Percentiles rank a stretch among this genome's conserved stretches.
phyloP scores from a whole-genome alignment of 2,113 vertebrate species.

The Anser cygnoides region DNA sequence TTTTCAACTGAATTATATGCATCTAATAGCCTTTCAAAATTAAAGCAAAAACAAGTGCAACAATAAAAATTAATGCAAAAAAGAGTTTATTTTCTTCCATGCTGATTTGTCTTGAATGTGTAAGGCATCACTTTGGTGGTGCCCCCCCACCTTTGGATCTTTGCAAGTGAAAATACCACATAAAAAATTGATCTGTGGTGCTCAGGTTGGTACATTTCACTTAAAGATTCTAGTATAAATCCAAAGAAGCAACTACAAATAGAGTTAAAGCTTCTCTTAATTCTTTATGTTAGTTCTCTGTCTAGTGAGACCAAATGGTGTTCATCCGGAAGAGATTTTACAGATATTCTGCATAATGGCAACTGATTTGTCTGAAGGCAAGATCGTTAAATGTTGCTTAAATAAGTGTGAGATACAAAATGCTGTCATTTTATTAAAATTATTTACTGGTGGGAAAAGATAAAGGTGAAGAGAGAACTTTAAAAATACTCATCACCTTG shows the following conservation, averaged over 20 bases:
- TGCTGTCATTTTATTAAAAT: background rate
- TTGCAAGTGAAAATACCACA: background rate
- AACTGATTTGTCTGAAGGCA: background rate
- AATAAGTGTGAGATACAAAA: background rate
- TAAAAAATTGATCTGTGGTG: background rate
- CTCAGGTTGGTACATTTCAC: background rate
- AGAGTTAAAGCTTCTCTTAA: background rate
- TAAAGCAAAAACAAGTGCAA: background rate
- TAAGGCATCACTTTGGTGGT: background rate
- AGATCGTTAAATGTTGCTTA: background rate
- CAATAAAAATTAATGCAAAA: background rate
- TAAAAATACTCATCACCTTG: background rate
- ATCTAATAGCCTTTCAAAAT: background rate
- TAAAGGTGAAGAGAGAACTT: background rate
- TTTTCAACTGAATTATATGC: background rate
- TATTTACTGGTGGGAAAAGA: background rate
- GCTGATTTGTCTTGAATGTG: background rate
- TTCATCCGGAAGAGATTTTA: background rate
- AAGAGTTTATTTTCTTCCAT: background rate
- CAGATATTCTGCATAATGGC: background rate
- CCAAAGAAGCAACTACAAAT: background rate
- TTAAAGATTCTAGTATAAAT: background rate
- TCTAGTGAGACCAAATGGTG: background rate
- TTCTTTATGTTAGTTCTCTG: background rate
- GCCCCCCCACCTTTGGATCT: background rate